A percentile compares a stretch with the other conserved stretches of the same genome.
These are phyloP conservation scores for Chionomys nivalis DNA, from an alignment of 2,113 vertebrate genomes.

Conservation along the genomic window DNA sequence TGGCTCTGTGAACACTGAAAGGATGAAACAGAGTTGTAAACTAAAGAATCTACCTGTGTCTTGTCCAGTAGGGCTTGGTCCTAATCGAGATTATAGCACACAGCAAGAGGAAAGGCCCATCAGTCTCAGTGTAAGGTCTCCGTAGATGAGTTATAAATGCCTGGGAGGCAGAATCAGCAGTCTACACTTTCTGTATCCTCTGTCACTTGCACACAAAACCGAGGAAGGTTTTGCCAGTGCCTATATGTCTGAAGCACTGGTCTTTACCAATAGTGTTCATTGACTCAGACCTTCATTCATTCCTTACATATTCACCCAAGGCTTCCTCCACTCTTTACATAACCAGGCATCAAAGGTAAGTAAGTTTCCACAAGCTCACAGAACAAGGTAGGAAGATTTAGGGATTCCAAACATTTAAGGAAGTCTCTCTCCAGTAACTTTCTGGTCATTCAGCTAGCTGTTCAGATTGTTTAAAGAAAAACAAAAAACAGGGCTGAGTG, in stretches of 20 bases:
- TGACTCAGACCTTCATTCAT: neutral
- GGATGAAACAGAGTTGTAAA: neutral
- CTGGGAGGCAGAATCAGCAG: neutral
- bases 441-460: neutral
- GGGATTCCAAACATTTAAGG: neutral
- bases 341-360: neutral
- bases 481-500: neutral
- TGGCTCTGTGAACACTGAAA: neutral
- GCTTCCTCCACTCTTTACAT: neutral
- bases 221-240: too few species aligned
- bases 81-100: neutral
- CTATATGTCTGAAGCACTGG: neutral
- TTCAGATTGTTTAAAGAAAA: neutral
- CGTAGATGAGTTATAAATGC: neutral
- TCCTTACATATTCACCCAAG: neutral
- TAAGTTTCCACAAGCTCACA: neutral
- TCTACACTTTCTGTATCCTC: neutral
- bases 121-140: neutral
- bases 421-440: neutral
- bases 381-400: neutral
- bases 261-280: neutral
- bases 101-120: neutral
- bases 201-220: neutral
- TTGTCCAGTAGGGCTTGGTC: neutral
- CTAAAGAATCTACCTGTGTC: neutral